Evolutionary conservation across 1,140 invertebrate species (phyloP), one percentile per base, ranked within the genome.

Genomic region (Danaus melanippus): DNA sequence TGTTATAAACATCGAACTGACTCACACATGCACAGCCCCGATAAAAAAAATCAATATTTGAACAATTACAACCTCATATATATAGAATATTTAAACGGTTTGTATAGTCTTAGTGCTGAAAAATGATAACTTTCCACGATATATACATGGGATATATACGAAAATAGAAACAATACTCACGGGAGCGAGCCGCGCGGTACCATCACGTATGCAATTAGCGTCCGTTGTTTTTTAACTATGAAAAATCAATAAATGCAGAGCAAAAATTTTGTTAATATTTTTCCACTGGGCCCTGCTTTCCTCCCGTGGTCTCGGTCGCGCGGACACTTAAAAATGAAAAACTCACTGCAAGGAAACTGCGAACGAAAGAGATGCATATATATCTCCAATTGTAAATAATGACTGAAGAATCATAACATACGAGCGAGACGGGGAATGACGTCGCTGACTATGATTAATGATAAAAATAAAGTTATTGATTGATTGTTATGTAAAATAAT

Each of bases 211-310:
- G 74, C 76, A 80, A 79, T 78, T 79, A 79, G 66, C 61, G 63
- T 56, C 61, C 62, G 58, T 58, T 70, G 65, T 66, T 73, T 79
- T 81, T 80, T 79, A 71, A 75, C 70, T 67, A 79, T 74, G 77
- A 74, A 82, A 82, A 82, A 82, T 84, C 81, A 84, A 82, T 84
- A 84, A 82, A 78, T 82, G 81, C 80, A 78, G 76, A 75, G 76
- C 67, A 76, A 71, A 62, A 73, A 79, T 76, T n/a, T 79, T 81
- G 78, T 79, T 82, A 74, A 84, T 84, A 84, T 84, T 84, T 82
- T 84, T 82, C 79, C 81, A 70, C 67, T 60, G 69, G 72, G 68
- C 62, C 75, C 67, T 59, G 63, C 64, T 69, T 74, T 74, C 66
- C 72, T 66, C 59, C 58, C 63, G 64, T 62, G 67, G 68, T 79